Percentiles rank a stretch among this genome's conserved stretches.
phyloP scores from a whole-genome alignment of 2,888 invertebrate species.

The Corythucha ciliata region DNA sequence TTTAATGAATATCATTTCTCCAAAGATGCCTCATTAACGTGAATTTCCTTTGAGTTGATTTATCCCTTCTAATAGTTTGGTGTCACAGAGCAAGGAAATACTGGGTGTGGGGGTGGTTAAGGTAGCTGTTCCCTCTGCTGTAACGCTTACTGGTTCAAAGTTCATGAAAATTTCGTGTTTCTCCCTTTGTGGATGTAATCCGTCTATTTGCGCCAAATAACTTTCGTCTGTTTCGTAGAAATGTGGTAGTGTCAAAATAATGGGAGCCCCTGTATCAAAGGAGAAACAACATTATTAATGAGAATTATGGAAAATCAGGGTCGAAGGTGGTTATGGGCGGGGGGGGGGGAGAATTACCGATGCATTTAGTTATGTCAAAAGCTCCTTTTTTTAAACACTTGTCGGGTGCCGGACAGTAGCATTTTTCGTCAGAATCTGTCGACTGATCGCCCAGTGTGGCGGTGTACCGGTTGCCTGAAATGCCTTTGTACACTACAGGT shows the following conservation, averaged over 20 bases:
- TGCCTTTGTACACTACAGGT: constrained; percentile 51
- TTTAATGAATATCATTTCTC: too few relatives aligned
- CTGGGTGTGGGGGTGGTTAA: too few relatives aligned
- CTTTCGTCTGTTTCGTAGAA: constrained; percentile 53
- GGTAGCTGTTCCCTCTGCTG: too few relatives aligned
- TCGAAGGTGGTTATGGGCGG: not conserved
- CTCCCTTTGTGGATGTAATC: constrained; percentile 55
- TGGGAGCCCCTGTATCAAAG: constrained; percentile 56
- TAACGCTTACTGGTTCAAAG: constrained; percentile 69
- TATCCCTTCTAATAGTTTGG: too few relatives aligned
- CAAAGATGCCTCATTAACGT: too few relatives aligned
- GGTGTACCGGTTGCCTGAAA: constrained; percentile 57
- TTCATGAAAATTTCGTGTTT: constrained; percentile 66
- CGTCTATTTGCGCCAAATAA: constrained; percentile 46
- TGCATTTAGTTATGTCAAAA: constrained; percentile 53
- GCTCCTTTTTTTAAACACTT: constrained; percentile 64
- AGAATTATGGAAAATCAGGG: too few relatives aligned
- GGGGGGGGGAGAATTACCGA: constrained; percentile 32
- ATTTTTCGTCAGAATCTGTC: constrained; percentile 46
- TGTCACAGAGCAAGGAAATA: too few relatives aligned
- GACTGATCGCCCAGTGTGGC: constrained; percentile 63
- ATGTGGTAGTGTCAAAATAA: constrained; percentile 71
- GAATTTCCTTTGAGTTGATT: too few relatives aligned
- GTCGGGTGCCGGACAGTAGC: constrained; percentile 52
- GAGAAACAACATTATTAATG: constrained; percentile 12